Base-by-base conservation (phyloP, 92 coral and sea anemone species). In the Heliopora coerulea region DNA sequence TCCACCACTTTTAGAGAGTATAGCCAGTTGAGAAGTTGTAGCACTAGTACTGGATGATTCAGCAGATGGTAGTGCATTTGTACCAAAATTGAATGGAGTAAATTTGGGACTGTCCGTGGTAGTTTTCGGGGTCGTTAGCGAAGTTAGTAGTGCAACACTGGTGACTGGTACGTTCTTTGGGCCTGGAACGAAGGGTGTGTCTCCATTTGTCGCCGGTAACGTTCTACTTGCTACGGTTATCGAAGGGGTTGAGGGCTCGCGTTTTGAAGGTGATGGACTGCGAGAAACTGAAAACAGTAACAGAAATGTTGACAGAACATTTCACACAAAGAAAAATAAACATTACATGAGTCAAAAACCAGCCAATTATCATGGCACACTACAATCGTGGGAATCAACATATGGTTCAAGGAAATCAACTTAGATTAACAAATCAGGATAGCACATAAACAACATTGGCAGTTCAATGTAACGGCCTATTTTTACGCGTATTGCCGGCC, bases 61-160 rank as follows among this genome's bases (percentile, higher is more conserved):
- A 15, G 52, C 12, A 7, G 52, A 15, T 1, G 52, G 1, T 7
- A 17, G 13, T 12, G 2, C 29, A 1, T 3, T 17, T 3, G n/a
- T n/a, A n/a, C 61, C 61, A 28, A 56, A 56, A 8, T 7, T 56
- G 15, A 56, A 56, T 12, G 61, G 61, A 23, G 61, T 56, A 15
- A 56, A 13, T 56, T 56, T 56, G 30, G 23, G 3, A 56, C 14
- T 56, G 3, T 2, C 61, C 61, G 61, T 3, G 61, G 61, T 3
- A 12, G 61, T 14, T n/a, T n/a, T n/a, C n/a, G n/a, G n/a, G 52
- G n/a, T 46, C 2, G 12, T n/a, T 2, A 46, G 52, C n/a, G 52
- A 7, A 8, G 52, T 10, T 14, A 31, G 30, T 23, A 31, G 30
- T 23, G 61, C 30, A 13, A 28, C 61, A 9, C 30, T 28, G 7